A percentile compares a stretch with the other conserved stretches of the same genome.
Evolutionary conservation across 2,797 vertebrate species (phyloP).

Genomic region (Falco cherrug): DNA sequence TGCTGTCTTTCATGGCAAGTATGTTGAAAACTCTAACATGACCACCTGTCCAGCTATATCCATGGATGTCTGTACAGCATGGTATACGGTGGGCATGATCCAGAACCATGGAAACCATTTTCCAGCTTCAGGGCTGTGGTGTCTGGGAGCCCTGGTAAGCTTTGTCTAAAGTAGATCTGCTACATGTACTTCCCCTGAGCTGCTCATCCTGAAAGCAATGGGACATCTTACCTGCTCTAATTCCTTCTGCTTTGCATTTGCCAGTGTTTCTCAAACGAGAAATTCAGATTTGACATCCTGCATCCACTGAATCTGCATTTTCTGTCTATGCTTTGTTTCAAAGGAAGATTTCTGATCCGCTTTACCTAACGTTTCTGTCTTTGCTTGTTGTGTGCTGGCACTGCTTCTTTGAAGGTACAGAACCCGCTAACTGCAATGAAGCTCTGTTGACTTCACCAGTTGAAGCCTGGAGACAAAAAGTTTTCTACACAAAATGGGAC

Average conservation of each 20-base stretch:
- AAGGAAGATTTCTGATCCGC: not conserved
- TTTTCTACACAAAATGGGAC: not conserved
- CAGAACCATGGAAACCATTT: not conserved
- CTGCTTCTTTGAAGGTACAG: not conserved
- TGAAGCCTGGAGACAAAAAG: not conserved
- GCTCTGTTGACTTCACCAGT: not conserved
- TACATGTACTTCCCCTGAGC: not conserved
- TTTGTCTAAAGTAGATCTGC: not conserved
- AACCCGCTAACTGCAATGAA: not conserved
- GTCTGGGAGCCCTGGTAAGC: not conserved
- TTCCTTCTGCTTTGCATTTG: not conserved
- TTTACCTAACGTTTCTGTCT: not conserved
- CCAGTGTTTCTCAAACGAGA: not conserved
- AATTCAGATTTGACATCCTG: not conserved
- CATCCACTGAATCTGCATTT: not conserved
- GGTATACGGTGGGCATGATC: not conserved
- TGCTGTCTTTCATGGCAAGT: not conserved
- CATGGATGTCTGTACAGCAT: not conserved
- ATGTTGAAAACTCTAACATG: not conserved
- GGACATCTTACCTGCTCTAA: not conserved
- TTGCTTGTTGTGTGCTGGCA: not conserved
- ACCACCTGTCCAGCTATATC: not conserved
- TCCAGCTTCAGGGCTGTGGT: not conserved
- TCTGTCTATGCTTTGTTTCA: not conserved
- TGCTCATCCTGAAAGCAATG: not conserved